Base-by-base conservation (phyloP, 2,113 vertebrate species). In the Pygoscelis antarcticus region DNA sequence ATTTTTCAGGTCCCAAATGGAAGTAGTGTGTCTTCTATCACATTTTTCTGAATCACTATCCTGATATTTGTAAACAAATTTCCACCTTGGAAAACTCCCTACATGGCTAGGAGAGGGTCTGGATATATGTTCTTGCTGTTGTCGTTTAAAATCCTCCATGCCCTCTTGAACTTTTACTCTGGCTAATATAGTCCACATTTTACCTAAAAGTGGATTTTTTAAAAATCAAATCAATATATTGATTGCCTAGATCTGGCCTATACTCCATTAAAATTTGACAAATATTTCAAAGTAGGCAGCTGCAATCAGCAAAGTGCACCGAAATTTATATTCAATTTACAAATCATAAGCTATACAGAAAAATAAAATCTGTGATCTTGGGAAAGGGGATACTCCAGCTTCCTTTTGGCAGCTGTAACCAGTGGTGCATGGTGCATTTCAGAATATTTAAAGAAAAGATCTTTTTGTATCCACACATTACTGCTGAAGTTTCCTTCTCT, bases 301-400 rank as follows among this genome's bases (percentile, higher is more conserved):
- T 89, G 77, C 61, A 96, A 95, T 96, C 87, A 95, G 72, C 74
- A 87, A 96, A 96, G 89, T 96, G 87, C 69, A 47, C 30, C 60
- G 47, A 93, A 94, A 94, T 94, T 91, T 94, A 87, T 78, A 84
- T 74, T 76, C 91, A 44, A 27, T 90, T 91, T 80, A 84, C 29
- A 89, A 95, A 87, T 81, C 4, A 0, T 79, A 83, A 89, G 29
- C 60, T 91, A 65, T 10, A 81, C 3, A 58, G 60, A 69, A 83
- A 93, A 89, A 70, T 80, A 61, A 90, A 95, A 70, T 58, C 27
- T 86, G 13, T 54, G 13, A 62, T 74, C n/a, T 66, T 54, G 18
- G 19, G 55, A 81, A 72, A 70, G 14, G 14, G 4, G 17, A 46
- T 70, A 54, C 2, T 65, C 16, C 49, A 80, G 19, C 8, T 81